phyloP scores from a whole-genome alignment of 2,797 vertebrate species.

The Cottoperca gobio region DNA sequence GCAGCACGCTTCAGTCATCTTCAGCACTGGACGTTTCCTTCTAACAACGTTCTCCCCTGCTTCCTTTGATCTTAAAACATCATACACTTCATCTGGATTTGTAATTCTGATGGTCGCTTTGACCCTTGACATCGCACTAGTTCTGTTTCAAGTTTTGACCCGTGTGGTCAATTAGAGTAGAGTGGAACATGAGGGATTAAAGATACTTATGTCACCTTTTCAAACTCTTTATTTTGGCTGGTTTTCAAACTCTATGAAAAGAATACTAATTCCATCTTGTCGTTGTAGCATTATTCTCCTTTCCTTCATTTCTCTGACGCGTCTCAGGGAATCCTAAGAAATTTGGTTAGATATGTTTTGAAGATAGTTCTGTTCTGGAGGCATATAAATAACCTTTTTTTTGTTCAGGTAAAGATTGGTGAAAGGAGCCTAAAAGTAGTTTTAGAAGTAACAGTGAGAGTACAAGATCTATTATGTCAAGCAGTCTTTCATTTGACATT shows the following conservation, averaged over 20 bases:
- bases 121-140: slow-evolving; percentile 35
- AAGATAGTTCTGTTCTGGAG: not conserved
- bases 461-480: no score
- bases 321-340: not conserved
- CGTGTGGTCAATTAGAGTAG: slow-evolving; percentile 8
- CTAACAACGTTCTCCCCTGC: not conserved
- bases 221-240: slow-evolving; percentile 8
- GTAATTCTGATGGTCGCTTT: slow-evolving; percentile 33
- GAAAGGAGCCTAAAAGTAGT: not conserved
- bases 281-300: not conserved
- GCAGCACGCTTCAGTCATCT: slow-evolving; percentile 50
- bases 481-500: not conserved
- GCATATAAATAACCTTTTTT: not conserved
- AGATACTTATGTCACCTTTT: slow-evolving; percentile 31
- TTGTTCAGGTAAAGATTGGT: not conserved
- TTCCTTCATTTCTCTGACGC: not conserved
- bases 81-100: slow-evolving; percentile 39
- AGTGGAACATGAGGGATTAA: slow-evolving; percentile 25
- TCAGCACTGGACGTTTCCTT: slow-evolving; percentile 16
- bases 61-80: slow-evolving; percentile 54
- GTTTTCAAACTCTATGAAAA: slow-evolving; percentile 2
- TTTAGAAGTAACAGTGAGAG: not conserved
- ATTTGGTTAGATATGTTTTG: not conserved
- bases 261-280: slow-evolving; percentile 23
- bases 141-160: slow-evolving; percentile 42